These are phyloP conservation scores for Oncorhynchus masou DNA, from an alignment of 2,113 vertebrate genomes.

Conservation along the genomic window DNA sequence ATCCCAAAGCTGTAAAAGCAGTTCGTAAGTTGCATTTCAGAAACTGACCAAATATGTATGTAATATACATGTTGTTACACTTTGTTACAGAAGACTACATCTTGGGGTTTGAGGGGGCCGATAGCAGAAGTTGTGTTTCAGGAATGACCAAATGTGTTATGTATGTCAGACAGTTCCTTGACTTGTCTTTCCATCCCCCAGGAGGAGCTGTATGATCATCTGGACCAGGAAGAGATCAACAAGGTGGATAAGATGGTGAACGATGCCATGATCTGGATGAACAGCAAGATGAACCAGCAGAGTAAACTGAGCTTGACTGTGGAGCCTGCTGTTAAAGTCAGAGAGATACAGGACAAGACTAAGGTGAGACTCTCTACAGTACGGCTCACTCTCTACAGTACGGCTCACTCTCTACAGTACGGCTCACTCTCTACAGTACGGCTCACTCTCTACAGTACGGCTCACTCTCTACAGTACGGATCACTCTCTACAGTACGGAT, in stretches of 20 bases:
- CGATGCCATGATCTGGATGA: conserved; percentile 97
- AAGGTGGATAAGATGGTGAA: conserved; percentile 86
- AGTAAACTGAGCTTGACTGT: conserved; percentile 85
- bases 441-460: too few relatives aligned
- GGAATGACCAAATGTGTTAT: too few relatives aligned
- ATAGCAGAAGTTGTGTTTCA: too few relatives aligned
- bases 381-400: too few relatives aligned
- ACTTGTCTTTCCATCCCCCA: conserved; percentile 33
- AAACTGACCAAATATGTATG: too few relatives aligned
- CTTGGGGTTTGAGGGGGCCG: too few relatives aligned
- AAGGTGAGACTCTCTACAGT: conserved; percentile 71
- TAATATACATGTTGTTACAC: too few relatives aligned
- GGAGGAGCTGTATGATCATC: conserved; percentile 93
- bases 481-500: conserved; percentile 12
- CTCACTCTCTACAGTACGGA: too few relatives aligned
- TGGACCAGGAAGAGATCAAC: conserved; percentile 84
- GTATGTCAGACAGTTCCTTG: neutral
- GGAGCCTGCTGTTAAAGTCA: conserved; percentile 85
- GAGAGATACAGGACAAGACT: conserved; percentile 88
- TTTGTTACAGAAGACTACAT: too few relatives aligned
- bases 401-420: conserved; percentile 27
- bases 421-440: too few relatives aligned
- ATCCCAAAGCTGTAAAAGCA: too few relatives aligned
- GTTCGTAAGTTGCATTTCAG: too few relatives aligned
- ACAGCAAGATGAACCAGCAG: conserved; percentile 92